phyloP scores from a whole-genome alignment of 2,888 invertebrate species.

The Lepas anatifera region DNA sequence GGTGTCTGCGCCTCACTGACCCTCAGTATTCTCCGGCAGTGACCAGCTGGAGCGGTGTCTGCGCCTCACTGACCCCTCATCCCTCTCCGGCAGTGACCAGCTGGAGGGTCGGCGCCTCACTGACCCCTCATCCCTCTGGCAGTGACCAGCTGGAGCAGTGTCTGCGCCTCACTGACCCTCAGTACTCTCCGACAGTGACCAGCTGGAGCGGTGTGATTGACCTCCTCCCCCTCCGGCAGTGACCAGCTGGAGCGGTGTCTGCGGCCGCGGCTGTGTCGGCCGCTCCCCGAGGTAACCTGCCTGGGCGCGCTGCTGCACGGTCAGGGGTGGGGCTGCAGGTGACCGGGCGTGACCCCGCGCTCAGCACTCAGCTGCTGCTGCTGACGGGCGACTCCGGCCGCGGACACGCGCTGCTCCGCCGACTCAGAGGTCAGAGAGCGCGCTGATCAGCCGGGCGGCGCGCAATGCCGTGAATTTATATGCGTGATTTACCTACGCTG shows the following conservation, averaged over 20 bases:
- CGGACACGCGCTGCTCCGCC: background rate
- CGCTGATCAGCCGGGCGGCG: no score
- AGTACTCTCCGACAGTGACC: background rate
- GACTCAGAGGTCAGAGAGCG: background rate
- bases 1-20: background rate
- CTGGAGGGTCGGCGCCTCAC: background rate
- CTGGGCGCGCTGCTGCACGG: background rate
- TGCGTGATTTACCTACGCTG: no score
- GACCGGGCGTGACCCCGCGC: background rate
- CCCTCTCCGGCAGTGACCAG: background rate
- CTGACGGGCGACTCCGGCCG: background rate
- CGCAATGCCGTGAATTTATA: no score
- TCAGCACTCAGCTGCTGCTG: background rate
- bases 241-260: constrained; percentile 5
- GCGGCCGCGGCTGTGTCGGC: background rate
- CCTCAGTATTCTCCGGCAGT: background rate
- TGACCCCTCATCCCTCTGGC: background rate
- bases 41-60: background rate
- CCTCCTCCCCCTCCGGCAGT: background rate
- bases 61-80: background rate
- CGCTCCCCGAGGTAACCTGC: background rate
- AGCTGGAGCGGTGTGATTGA: background rate
- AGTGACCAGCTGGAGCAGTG: background rate
- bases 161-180: background rate
- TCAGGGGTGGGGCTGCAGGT: background rate